Conservation (phyloP, 2,888 invertebrate genomes). For the Parnassius mnemosyne region DNA sequence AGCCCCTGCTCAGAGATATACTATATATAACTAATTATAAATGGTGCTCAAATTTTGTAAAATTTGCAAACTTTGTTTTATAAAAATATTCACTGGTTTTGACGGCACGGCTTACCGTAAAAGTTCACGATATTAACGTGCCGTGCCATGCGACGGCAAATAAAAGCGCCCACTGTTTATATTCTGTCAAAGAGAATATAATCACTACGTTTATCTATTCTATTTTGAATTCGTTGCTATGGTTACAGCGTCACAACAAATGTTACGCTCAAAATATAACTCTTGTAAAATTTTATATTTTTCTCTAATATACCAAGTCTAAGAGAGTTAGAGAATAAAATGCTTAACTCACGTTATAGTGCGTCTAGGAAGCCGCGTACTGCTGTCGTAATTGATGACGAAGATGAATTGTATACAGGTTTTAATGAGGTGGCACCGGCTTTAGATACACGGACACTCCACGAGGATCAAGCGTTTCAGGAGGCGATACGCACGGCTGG, state of each 20-base stretch:
- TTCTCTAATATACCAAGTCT: background rate
- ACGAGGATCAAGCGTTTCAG: slow-evolving; percentile 87
- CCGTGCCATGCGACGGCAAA: no score
- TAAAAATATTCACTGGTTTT: no score
- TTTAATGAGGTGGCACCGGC: slow-evolving; percentile 85
- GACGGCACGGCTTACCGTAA: no score
- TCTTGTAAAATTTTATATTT: background rate
- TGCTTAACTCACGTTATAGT: slow-evolving; percentile 69
- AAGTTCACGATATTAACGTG: no score
- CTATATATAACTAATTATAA: no score
- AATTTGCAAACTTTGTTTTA: no score
- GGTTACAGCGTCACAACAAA: slow-evolving; percentile 74
- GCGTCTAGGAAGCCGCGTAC: slow-evolving; percentile 67
- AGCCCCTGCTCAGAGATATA: no score
- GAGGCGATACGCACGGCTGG: slow-evolving; percentile 88
- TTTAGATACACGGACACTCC: slow-evolving; percentile 83
- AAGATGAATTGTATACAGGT: slow-evolving; percentile 84
- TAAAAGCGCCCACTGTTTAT: no score
- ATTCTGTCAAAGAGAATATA: no score
- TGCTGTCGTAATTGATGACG: slow-evolving; percentile 69
- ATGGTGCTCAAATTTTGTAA: no score
- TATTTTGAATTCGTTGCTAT: slow-evolving; percentile 45
- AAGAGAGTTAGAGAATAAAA: slow-evolving; percentile 28
- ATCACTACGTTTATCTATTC: no score
- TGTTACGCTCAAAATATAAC: slow-evolving; percentile 15